phyloP scores from a whole-genome alignment of 2,113 vertebrate species.

The Gadus macrocephalus region DNA sequence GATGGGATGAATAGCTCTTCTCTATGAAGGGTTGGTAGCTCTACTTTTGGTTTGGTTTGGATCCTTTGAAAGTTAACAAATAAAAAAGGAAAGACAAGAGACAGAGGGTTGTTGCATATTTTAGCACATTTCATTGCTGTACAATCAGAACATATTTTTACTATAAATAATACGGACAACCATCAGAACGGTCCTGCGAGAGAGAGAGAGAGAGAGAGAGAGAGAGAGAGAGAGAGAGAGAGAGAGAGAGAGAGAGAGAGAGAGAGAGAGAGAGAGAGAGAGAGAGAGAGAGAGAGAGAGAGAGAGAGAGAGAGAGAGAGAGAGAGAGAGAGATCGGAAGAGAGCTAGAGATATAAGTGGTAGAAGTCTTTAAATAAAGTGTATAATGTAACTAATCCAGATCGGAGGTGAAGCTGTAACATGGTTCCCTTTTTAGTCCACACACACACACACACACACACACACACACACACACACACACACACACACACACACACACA shows the following conservation, averaged over 20 bases:
- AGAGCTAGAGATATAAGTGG: slow-evolving; percentile 4
- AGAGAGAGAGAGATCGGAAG: slow-evolving; percentile 17
- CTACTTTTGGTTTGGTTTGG: neutral
- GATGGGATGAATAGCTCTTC: no score
- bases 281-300: slow-evolving; percentile 4
- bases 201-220: slow-evolving; percentile 1
- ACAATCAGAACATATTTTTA: slow-evolving; percentile 51
- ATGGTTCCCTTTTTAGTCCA: no score
- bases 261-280: neutral
- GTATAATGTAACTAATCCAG: no score
- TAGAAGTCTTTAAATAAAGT: no score
- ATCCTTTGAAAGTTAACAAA: neutral
- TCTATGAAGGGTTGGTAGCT: no score
- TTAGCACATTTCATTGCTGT: slow-evolving; percentile 47
- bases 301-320: slow-evolving; percentile 7
- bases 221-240: slow-evolving; percentile 9
- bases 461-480: slow-evolving; percentile 25
- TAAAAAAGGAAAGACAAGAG: slow-evolving; percentile 4
- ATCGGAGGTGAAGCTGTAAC: no score
- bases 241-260: neutral
- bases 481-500: slow-evolving; percentile 34
- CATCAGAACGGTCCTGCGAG: neutral
- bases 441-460: no score
- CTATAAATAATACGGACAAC: no score
- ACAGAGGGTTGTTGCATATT: slow-evolving; percentile 36